Evolutionary conservation across 2,888 invertebrate species (phyloP).

Genomic region (Rhimphoctona megacephalus): DNA sequence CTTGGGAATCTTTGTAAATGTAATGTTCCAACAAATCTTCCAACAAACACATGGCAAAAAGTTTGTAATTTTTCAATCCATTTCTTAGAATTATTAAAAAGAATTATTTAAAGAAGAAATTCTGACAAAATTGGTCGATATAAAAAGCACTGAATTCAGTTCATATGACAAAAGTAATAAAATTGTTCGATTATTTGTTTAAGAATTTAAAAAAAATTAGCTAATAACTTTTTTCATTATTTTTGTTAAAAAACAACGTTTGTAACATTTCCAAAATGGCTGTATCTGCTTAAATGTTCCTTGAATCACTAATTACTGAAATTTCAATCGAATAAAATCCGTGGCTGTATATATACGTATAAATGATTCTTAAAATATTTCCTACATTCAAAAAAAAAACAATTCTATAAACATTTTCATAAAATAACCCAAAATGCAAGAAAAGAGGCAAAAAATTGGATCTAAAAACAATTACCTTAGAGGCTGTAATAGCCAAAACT

Average conservation of each 20-base stretch:
- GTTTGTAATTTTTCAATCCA: no score
- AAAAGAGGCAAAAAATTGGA: not conserved
- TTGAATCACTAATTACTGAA: not conserved
- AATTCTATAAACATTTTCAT: not conserved
- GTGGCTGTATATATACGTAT: no score
- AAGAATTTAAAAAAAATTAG: not conserved
- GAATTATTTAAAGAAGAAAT: no score
- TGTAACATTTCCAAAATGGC: no score
- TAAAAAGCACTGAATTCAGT: no score
- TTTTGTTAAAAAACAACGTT: not conserved
- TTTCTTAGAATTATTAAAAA: no score
- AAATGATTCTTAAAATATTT: not conserved
- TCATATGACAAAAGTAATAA: no score
- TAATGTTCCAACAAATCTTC: no score
- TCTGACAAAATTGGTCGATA: no score
- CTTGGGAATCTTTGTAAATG: no score
- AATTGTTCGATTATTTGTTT: not conserved
- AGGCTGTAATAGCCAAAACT: conserved; percentile 80
- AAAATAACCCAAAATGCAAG: not conserved
- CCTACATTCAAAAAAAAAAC: not conserved
- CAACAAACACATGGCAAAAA: no score
- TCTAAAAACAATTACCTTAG: conserved; percentile 77
- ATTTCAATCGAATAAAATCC: not conserved
- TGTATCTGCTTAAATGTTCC: no score
- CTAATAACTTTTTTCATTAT: not conserved